Evolutionary conservation across 2,888 invertebrate species (phyloP).

Genomic region (Ametastegia equiseti): DNA sequence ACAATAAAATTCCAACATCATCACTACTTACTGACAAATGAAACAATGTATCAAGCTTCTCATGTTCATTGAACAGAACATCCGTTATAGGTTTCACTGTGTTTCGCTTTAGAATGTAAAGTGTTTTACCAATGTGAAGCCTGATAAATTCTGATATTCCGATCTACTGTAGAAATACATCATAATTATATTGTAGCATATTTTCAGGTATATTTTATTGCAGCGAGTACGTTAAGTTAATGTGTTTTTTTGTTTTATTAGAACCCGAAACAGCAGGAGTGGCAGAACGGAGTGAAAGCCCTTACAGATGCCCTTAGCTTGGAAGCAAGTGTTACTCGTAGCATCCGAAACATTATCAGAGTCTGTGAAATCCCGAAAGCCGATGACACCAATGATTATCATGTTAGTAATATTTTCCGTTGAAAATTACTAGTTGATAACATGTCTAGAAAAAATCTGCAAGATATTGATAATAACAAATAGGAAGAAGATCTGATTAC

Average conservation of each 20-base stretch:
- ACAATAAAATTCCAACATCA: neutral
- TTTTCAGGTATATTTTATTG: neutral
- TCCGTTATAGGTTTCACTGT: neutral
- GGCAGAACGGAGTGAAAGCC: conserved; percentile 83
- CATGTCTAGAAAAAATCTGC: neutral
- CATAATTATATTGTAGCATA: neutral
- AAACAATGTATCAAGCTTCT: neutral
- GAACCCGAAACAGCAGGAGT: conserved; percentile 73
- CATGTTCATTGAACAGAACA: neutral
- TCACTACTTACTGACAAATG: neutral
- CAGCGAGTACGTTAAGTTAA: conserved; percentile 17
- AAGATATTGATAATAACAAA: neutral
- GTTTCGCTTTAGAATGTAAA: neutral
- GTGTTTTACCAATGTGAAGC: neutral
- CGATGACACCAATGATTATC: conserved; percentile 85
- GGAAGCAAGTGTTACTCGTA: conserved; percentile 88
- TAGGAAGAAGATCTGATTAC: neutral
- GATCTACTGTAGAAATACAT: neutral
- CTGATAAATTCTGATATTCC: neutral
- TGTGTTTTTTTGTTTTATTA: conserved; percentile 54
- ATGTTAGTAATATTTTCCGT: conserved; percentile 79
- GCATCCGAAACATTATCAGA: conserved; percentile 84
- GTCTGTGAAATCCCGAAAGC: conserved; percentile 80
- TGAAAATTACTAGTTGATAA: neutral
- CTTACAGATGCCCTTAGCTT: conserved; percentile 86